Percentiles rank a stretch among this genome's conserved stretches.
Conservation (phyloP, 2,797 vertebrate species). For the Pseudochaenichthys georgianus region DNA sequence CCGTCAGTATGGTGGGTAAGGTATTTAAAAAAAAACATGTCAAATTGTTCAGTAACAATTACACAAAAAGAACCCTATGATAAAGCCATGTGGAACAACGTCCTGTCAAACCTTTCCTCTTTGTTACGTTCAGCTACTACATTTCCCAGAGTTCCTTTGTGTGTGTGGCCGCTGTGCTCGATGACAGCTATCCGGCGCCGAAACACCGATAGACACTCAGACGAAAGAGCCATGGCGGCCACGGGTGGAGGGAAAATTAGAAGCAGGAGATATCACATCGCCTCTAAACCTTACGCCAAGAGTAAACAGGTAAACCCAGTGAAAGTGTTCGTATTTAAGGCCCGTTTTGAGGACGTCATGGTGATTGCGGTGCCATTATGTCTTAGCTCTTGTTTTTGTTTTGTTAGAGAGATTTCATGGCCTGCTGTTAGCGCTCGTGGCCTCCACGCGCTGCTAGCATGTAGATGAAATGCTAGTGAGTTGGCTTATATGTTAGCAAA, state of each 20-base stretch:
- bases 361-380: slow-evolving; percentile 29
- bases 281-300: slow-evolving; percentile 89
- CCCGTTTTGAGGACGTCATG: not conserved
- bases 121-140: slow-evolving; percentile 67
- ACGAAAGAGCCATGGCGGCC: slow-evolving; percentile 88
- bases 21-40: not conserved
- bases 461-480: slow-evolving; percentile 61
- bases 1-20: no score
- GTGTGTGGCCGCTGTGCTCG: slow-evolving; percentile 60
- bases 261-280: slow-evolving; percentile 88
- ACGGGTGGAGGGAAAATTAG: slow-evolving; percentile 92
- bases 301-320: slow-evolving; percentile 84
- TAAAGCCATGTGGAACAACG: not conserved
- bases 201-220: slow-evolving; percentile 80
- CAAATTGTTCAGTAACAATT: not conserved
- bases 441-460: slow-evolving; percentile 84
- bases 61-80: not conserved
- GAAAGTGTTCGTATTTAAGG: slow-evolving; percentile 3
- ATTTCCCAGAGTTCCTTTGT: slow-evolving; percentile 75
- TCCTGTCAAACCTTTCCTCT: slow-evolving; percentile 11
- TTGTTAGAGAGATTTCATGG: slow-evolving; percentile 83
- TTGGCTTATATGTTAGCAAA: slow-evolving; percentile 47
- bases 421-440: slow-evolving; percentile 82
- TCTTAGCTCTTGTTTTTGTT: slow-evolving; percentile 76
- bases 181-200: slow-evolving; percentile 87